phyloP scores from a whole-genome alignment of 2,797 vertebrate genomes.

The Centropyge bicolor region DNA sequence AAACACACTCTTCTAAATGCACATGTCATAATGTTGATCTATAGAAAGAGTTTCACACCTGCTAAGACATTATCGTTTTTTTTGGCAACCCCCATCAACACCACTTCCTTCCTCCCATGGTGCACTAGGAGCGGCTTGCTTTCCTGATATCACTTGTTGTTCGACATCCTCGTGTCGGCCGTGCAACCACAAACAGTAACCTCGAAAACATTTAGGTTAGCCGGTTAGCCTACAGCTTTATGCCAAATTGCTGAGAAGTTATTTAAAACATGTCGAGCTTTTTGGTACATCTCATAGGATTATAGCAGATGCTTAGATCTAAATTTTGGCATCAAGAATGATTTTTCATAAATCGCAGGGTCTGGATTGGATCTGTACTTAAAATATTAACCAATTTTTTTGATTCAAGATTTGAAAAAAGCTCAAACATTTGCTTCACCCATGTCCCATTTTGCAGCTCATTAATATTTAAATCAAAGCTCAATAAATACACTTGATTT shows the following conservation, averaged over 20 bases:
- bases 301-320: constrained; percentile 9
- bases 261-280: constrained; percentile 6
- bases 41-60: constrained; percentile 45
- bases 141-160: constrained; percentile 17
- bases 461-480: constrained; percentile 1
- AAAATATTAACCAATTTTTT: not conserved
- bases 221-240: not conserved
- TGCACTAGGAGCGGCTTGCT: constrained; percentile 37
- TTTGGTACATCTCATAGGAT: not conserved
- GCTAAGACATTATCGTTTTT: constrained; percentile 15
- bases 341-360: not conserved
- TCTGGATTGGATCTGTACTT: not conserved
- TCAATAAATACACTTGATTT: constrained; percentile 5
- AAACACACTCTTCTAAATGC: constrained; percentile 3
- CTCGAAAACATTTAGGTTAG: not conserved
- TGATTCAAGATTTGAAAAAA: constrained; percentile 4
- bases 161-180: not conserved
- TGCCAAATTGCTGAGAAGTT: constrained; percentile 21
- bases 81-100: constrained; percentile 13
- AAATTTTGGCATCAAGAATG: constrained; percentile 10
- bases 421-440: not conserved
- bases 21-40: constrained; percentile 1
- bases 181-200: not conserved
- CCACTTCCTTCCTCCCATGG: constrained; percentile 70
- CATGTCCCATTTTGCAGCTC: not conserved